phyloP scores from a whole-genome alignment of 2,888 invertebrate species.

The Conchocele bisecta region DNA sequence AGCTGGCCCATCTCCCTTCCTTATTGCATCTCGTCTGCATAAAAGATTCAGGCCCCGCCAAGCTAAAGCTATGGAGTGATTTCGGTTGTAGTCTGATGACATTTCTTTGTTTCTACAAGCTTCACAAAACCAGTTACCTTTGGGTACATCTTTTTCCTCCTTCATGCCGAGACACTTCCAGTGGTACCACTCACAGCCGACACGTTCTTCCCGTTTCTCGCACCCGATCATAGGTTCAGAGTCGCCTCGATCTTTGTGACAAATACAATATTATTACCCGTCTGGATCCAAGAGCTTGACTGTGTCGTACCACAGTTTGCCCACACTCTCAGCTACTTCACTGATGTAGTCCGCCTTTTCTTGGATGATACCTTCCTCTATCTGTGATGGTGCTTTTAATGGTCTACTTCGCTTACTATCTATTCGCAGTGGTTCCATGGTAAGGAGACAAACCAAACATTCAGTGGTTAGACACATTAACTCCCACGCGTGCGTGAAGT shows the following conservation, averaged over 20 bases:
- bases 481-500: slow-evolving; percentile 46
- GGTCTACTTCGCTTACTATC: too few species aligned
- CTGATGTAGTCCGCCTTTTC: too few species aligned
- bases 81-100: too few species aligned
- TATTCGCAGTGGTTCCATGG: too few species aligned
- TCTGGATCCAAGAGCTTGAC: too few species aligned
- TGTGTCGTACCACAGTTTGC: too few species aligned
- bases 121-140: slow-evolving; percentile 39
- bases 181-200: slow-evolving; percentile 46
- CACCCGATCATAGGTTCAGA: slow-evolving; percentile 53
- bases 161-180: slow-evolving; percentile 33
- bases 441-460: slow-evolving; percentile 16
- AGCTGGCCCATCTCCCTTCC: slow-evolving; percentile 38
- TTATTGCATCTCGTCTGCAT: slow-evolving; percentile 26
- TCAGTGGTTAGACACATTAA: slow-evolving; percentile 33
- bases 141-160: slow-evolving; percentile 19
- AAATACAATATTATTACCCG: slow-evolving; percentile 48
- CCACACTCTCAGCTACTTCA: too few species aligned
- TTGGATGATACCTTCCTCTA: too few species aligned
- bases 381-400: too few species aligned
- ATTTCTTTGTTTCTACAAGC: slow-evolving; percentile 31
- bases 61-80: too few species aligned
- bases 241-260: slow-evolving; percentile 27
- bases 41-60: slow-evolving; percentile 45
- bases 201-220: slow-evolving; percentile 14